Base-by-base conservation (phyloP, 2,797 vertebrate genomes). In the Argya squamiceps region DNA sequence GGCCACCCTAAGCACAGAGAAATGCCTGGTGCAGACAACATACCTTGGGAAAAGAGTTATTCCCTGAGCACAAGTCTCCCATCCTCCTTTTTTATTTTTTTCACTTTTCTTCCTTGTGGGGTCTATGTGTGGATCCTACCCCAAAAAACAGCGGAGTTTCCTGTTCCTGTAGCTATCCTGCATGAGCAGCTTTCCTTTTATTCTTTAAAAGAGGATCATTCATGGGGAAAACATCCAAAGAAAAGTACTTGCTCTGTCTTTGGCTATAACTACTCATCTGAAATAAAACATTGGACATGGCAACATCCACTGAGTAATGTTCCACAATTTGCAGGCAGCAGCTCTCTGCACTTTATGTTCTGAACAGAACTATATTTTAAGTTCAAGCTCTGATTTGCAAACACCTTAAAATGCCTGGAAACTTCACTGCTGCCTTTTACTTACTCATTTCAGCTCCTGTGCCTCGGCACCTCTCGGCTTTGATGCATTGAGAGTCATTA, bases 401-500 rank as follows among this genome's bases (percentile, higher is more conserved):
- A 44, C 53, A 68, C n/a, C 30, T 92, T 39, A 41, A 52, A 41
- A 36, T 2, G 46, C 53, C 56, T 75, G 60, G 49, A 34, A 81
- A 27, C 85, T 60, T 71, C 67, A 49, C 30, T 10, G 3, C 59
- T 79, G 55, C 58, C 43, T 87, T 70, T 88, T 70, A 56, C 36
- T 84, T 78, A 60, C 6, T 92, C 50, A 39, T 79, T 89, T 81
- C 56, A 79, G 23, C 52, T 89, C 39, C 41, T 80, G 64, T 17
- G 36, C 43, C 34, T 87, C 59, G 2, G 14, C 43, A 64, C 41
- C 65, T 46, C 82, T 80, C 69, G 74, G 59, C 15, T 79, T 46
- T 75, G 89, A 88, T 84, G 70, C 60, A 50, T 2, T n/a, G 56
- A 77, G 70, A 52, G 52, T 63, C 81, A 76, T 83, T 78, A 89